Evolutionary conservation across 2,113 vertebrate species (phyloP), one percentile per base, ranked within the genome.

Genomic region (Mohoua ochrocephala): DNA sequence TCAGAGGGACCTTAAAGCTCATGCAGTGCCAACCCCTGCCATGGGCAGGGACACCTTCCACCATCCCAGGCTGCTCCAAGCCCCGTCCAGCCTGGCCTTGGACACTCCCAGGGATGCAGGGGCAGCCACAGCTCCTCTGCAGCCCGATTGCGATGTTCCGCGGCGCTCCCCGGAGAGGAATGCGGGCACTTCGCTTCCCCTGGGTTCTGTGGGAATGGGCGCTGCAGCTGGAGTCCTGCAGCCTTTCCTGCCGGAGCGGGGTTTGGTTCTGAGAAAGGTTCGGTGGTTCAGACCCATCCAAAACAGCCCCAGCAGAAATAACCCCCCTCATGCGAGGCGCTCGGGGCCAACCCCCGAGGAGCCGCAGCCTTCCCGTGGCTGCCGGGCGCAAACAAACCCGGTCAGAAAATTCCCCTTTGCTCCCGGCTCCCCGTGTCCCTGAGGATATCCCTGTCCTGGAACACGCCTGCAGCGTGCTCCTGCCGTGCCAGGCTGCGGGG

Each of bases 341-440:
- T 35, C 28, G 39, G 60, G 85, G 85, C 64, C 70, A 78, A 45
- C 81, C 92, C 94, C 88, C 52, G 84, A 76, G 94, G 64, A 44
- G 35, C 13, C 2, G 42, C 68, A 22, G 35, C 60, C 56, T 83
- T 45, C n/a, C 1, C 19, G 33, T 30, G 50, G 31, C 84, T 95
- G 93, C 74, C 84, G 87, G 54, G 67, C 54, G 59, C 74, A 54
- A 77, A 85, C 8, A 52, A 84, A 67, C 60, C 61, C 61, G 49
- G 54, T 77, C 85, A 63, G 69, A 90, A 95, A 91, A 92, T 75
- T 75, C 74, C 49, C 61, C 50, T 93, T 91, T 81, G n/a, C 26
- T 84, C 67, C 79, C 75, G 67, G 86, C 63, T 68, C 53, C 45
- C 87, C 11, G 2, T 24, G 65, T 75, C 91, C 81, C 84, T 2